Conservation (phyloP, 1,140 invertebrate genomes). For the Sinella curviseta region DNA sequence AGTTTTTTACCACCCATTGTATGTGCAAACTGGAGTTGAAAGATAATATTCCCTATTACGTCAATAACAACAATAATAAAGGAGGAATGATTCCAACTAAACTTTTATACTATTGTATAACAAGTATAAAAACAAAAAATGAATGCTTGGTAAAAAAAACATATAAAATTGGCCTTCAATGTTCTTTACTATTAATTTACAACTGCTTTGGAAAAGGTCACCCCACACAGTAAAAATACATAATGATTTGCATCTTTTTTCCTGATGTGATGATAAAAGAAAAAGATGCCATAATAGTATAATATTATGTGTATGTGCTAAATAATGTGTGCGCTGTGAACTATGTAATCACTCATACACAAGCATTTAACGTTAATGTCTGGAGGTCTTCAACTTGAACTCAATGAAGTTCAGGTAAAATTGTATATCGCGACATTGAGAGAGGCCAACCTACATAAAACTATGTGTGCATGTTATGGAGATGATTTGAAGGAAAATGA, state of each 20-base stretch:
- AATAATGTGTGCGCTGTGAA: not conserved
- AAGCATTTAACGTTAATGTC: not conserved
- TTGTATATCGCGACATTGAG: not conserved
- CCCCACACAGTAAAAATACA: too few relatives aligned
- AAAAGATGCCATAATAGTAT: too few relatives aligned
- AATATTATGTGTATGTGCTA: too few relatives aligned
- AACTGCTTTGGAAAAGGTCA: too few relatives aligned
- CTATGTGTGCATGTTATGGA: not conserved
- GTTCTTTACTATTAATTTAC: too few relatives aligned
- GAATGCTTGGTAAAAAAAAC: not conserved
- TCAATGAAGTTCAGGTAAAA: slow-evolving; percentile 9
- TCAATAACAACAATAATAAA: not conserved
- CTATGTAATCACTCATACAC: not conserved
- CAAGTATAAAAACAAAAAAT: not conserved
- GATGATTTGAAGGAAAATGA: too few relatives aligned
- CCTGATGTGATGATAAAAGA: too few relatives aligned
- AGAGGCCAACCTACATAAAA: not conserved
- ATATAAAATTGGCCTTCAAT: not conserved
- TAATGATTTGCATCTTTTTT: too few relatives aligned
- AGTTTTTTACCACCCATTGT: too few relatives aligned
- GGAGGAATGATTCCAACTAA: not conserved
- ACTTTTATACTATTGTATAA: not conserved
- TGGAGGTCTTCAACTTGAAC: not conserved
- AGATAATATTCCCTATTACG: not conserved
- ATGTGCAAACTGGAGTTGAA: too few relatives aligned